Evolutionary conservation across 2,888 invertebrate genomes (phyloP), one percentile per base, ranked within the genome.

Genomic region (Scelioninae gen. 2): DNA sequence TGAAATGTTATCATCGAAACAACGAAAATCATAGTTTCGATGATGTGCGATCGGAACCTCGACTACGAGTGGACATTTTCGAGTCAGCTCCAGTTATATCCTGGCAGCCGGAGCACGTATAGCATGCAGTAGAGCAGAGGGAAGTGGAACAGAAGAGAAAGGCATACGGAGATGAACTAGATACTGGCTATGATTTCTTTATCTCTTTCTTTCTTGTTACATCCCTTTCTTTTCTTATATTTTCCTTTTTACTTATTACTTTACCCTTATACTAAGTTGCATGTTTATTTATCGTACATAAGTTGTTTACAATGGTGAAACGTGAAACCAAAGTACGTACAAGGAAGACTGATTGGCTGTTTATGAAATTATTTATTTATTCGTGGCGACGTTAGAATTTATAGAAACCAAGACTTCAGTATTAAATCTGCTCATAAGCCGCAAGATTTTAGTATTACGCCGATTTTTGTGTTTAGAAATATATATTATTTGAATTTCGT

Each of bases 121-220:
- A 79, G 53, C 69, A 75, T 75, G 76, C 75, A 79, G 75, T 76
- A 74, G 79, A 76, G 74, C 71, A 77, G 71, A 77, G 80, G 80
- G 80, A 86, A 86, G 86, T 86, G 83, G 86, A 83, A 85, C 86
- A 85, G 81, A 86, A 85, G 86, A 86, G 86, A 86, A 86, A 86
- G 86, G 86, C 81, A 80, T 79, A 77, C 80, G 80, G 82, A 84
- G 84, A 84, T 86, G 86, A 84, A 85, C 86, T 86, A 86, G 85
- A 85, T 86, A 86, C 78, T 75, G 71, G 58, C 63, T 78, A 65
- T 77, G 74, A 78, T 79, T 74, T 61, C 70, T 71, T 70, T 76
- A 75, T 77, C 64, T 78, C 78, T 80, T 77, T 78, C 78, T 75
- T 77, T 78, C 77, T 75, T 68, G 52, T 71, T 45, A 68, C 73